Percentiles rank a stretch among this genome's conserved stretches.
Evolutionary conservation across 2,797 vertebrate genomes (phyloP).

Genomic region (Enteromius thamalakanensis): DNA sequence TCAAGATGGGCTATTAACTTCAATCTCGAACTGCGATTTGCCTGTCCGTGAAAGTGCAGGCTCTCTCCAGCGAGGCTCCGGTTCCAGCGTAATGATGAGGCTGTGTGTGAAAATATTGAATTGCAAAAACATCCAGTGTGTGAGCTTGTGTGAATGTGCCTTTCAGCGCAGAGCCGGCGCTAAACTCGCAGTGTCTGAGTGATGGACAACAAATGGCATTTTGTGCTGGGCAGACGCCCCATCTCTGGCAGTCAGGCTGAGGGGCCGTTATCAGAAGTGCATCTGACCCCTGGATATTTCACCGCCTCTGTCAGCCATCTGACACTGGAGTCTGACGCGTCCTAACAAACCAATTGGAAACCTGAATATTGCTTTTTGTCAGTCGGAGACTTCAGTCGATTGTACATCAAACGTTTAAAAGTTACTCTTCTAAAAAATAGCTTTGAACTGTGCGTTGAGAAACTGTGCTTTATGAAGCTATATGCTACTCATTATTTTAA

Average conservation of each 20-base stretch:
- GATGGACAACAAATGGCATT: conserved; percentile 94
- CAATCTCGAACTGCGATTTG: conserved; percentile 67
- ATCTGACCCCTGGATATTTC: conserved; percentile 56
- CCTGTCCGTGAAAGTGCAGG: conserved; percentile 78
- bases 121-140: conserved; percentile 94
- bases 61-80: conserved; percentile 86
- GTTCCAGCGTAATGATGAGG: conserved; percentile 94
- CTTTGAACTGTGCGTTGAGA: neutral
- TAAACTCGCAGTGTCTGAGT: conserved; percentile 83
- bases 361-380: conserved; percentile 40
- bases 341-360: conserved; percentile 28
- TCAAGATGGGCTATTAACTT: conserved; percentile 84
- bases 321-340: conserved; percentile 17
- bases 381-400: conserved; percentile 5
- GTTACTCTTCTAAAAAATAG: neutral
- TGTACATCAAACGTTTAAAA: neutral
- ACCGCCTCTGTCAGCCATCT: conserved; percentile 50
- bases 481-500: neutral
- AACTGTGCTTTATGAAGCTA: neutral
- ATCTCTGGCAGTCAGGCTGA: conserved; percentile 66
- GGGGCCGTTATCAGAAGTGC: conserved; percentile 50
- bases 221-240: conserved; percentile 66
- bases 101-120: conserved; percentile 99
- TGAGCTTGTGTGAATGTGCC: conserved; percentile 89
- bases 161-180: conserved; percentile 84